Base-by-base conservation (phyloP, 2,888 invertebrate genomes). In the Nemotelus pantherinus region DNA sequence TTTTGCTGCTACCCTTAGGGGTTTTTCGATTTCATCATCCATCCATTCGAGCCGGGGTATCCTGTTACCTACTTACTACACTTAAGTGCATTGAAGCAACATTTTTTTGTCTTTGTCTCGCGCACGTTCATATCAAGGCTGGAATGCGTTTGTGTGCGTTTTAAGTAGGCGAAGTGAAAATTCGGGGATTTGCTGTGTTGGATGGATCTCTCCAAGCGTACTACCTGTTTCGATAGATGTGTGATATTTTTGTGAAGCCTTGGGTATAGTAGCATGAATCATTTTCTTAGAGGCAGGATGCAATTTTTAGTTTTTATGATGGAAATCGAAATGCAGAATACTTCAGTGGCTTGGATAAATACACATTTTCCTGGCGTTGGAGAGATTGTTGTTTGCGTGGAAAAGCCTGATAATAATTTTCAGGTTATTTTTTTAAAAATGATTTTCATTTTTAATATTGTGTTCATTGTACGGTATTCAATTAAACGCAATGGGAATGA, bases 161-260 rank as follows among this genome's bases (percentile, higher is more conserved):
- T 5, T 5, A 41, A 63, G 63, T 5, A 63, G 25, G 41, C 53
- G 53, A 7, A 53, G 41, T 41, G 25, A 43, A 41, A 10, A 43
- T 63, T 39, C 4, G 43, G 63, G 2, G 43, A 4, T 43, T 43
- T 63, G 63, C 43, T 63, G 6, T 25, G 25, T 25, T 25, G 25
- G 25, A 25, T 53, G 53, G 63, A 63, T 63, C 25, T 25, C 63
- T 63, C 63, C 4, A 58, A 6, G 25, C 58, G 9, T 25, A 25
- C 58, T 58, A 58, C 58, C 58, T 58, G 58, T 7, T 58, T 58
- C 25, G 58, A 58, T n/a, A 58, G 7, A 53, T 53, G 53, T 7
- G 10, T 7, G 10, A 53, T 53, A 10, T 53, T 58, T 58, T 58
- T 25, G 2, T 58, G 58, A 25, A 25, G 25, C 25, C 25, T 25